phyloP scores from a whole-genome alignment of 2,797 vertebrate genomes.

The Propithecus deckenii region DNA sequence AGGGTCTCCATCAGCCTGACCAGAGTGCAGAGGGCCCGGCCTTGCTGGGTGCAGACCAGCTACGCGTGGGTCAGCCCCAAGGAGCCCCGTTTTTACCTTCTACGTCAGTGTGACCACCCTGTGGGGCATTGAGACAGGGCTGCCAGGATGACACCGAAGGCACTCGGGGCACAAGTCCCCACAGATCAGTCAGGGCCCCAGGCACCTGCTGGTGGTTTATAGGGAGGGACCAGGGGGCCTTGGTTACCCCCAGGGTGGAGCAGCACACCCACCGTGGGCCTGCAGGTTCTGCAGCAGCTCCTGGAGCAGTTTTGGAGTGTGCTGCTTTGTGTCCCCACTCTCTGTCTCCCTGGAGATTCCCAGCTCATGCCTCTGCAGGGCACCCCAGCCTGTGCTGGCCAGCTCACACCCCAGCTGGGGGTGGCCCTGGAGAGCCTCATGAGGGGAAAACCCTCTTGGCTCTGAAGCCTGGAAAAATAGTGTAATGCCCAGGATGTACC shows the following conservation, averaged over 20 bases:
- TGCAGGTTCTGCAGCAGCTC: not conserved
- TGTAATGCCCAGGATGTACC: fast-evolving
- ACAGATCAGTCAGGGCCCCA: not conserved
- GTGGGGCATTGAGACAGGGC: not conserved
- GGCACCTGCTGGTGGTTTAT: not conserved
- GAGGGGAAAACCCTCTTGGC: not conserved
- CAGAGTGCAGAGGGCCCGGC: not conserved
- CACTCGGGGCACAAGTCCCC: not conserved
- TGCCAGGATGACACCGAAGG: not conserved
- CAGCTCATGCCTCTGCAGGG: not conserved
- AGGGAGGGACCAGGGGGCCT: not conserved
- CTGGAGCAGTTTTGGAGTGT: no score
- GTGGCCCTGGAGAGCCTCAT: not conserved
- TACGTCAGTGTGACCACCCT: not conserved
- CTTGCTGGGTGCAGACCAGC: not conserved
- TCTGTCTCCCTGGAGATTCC: not conserved
- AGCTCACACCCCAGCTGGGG: not conserved
- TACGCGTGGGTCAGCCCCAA: not conserved
- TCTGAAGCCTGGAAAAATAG: not conserved
- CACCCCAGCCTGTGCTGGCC: not conserved
- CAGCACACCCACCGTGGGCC: fast-evolving
- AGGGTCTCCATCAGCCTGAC: not conserved
- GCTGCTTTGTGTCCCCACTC: not conserved
- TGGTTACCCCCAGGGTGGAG: no score
- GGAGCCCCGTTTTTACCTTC: not conserved